Percentiles rank a stretch among this genome's conserved stretches.
Conservation (phyloP, 2,113 vertebrate genomes). For the Puffinus mauretanicus region DNA sequence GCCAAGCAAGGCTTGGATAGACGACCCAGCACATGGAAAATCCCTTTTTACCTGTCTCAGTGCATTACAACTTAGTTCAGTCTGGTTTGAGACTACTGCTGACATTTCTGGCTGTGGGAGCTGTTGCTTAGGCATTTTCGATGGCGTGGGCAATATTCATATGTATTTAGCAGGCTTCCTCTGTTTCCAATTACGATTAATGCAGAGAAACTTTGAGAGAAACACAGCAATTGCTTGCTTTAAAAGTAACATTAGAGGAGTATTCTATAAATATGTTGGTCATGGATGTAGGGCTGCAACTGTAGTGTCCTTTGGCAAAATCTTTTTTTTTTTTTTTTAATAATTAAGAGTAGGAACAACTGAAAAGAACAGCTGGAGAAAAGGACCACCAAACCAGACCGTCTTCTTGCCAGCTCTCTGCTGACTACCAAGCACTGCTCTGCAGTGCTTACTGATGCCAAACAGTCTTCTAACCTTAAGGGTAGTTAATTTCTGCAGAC, state of each 20-base stretch:
- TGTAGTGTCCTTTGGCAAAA: background rate
- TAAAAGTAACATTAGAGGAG: background rate
- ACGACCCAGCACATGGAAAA: background rate
- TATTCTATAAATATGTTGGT: background rate
- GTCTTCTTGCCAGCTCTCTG: background rate
- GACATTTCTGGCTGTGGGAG: background rate
- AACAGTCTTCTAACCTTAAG: background rate
- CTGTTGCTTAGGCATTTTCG: background rate
- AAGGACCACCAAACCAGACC: background rate
- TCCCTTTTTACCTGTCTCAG: background rate
- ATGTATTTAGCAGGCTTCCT: background rate
- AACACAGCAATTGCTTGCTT: background rate
- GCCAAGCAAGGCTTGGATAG: background rate
- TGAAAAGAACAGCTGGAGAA: background rate
- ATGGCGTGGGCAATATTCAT: background rate
- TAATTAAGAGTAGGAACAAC: background rate
- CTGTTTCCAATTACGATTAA: background rate
- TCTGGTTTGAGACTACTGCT: background rate
- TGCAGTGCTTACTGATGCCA: background rate
- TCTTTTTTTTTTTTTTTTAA: no score
- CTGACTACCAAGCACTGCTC: background rate
- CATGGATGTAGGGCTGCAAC: fast-evolving
- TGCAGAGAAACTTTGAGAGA: background rate
- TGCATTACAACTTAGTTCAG: background rate
- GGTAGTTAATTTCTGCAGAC: background rate